Evolutionary conservation across 2,797 vertebrate genomes (phyloP).

Genomic region (Pantherophis vulpinus): DNA sequence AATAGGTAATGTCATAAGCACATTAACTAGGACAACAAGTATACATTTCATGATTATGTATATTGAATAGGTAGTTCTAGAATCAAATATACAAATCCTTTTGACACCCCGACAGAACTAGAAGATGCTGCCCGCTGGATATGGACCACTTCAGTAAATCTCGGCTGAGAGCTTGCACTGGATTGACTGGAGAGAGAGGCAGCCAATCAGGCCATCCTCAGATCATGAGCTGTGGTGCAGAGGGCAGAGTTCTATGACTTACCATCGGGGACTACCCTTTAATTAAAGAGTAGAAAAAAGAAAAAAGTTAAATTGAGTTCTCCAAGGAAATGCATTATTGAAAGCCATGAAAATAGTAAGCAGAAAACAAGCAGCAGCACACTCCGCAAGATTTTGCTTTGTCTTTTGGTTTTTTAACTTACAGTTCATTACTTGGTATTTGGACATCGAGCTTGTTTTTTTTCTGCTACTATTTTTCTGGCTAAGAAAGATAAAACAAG

Average conservation of each 20-base stretch:
- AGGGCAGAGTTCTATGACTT: slow-evolving; percentile 99
- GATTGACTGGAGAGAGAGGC: slow-evolving; percentile 98
- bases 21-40: slow-evolving; percentile 69
- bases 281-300: slow-evolving; percentile 99
- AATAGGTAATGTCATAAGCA: slow-evolving; percentile 57
- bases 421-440: slow-evolving; percentile 71
- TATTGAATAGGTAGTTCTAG: slow-evolving; percentile 81
- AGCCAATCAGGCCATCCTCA: slow-evolving; percentile 99
- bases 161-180: slow-evolving; percentile 96
- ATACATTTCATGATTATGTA: slow-evolving; percentile 72
- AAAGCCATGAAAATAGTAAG: slow-evolving; percentile 83
- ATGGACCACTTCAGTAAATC: slow-evolving; percentile 99
- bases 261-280: slow-evolving; percentile 99
- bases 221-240: slow-evolving; percentile 99
- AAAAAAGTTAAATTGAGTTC: slow-evolving; percentile 99
- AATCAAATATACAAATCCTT: slow-evolving; percentile 99
- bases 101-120: slow-evolving; percentile 95
- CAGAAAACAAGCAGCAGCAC: slow-evolving; percentile 75
- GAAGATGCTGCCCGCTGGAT: slow-evolving; percentile 95
- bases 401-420: slow-evolving; percentile 40
- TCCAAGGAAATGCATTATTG: slow-evolving; percentile 69
- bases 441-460: slow-evolving; percentile 71
- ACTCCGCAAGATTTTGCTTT: slow-evolving; percentile 22
- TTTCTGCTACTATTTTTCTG: slow-evolving; percentile 84
- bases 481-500: slow-evolving; percentile 58